These are phyloP conservation scores for Sapajus apella DNA, from an alignment of 2,113 vertebrate genomes.

Conservation along the genomic window DNA sequence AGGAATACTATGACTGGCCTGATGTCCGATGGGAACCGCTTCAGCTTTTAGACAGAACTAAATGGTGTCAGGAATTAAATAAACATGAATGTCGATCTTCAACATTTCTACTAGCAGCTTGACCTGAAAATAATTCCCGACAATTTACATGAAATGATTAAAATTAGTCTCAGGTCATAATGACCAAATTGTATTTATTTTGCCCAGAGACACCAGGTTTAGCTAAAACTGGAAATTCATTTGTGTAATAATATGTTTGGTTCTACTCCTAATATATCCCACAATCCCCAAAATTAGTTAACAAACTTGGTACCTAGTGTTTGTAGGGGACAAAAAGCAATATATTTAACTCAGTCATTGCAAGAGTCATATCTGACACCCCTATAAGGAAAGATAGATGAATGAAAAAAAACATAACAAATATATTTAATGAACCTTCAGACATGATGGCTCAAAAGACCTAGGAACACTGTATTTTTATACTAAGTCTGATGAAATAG, in stretches of 20 bases:
- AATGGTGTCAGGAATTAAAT: neutral
- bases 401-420: neutral
- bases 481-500: neutral
- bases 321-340: neutral
- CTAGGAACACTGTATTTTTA: neutral
- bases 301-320: neutral
- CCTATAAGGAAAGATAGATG: neutral
- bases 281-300: neutral
- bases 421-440: neutral
- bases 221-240: neutral
- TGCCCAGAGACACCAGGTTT: neutral
- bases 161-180: constrained; percentile 7
- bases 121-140: neutral
- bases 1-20: neutral
- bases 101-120: neutral
- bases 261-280: neutral
- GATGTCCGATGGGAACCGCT: neutral
- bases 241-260: neutral
- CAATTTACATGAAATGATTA: neutral
- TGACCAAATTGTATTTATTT: constrained; percentile 26
- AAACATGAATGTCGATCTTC: neutral
- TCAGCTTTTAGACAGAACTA: neutral
- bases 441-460: neutral
- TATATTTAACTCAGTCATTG: neutral
- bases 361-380: neutral